phyloP scores from a whole-genome alignment of 2,797 vertebrate genomes.

The Eurystomus glaucurus region DNA sequence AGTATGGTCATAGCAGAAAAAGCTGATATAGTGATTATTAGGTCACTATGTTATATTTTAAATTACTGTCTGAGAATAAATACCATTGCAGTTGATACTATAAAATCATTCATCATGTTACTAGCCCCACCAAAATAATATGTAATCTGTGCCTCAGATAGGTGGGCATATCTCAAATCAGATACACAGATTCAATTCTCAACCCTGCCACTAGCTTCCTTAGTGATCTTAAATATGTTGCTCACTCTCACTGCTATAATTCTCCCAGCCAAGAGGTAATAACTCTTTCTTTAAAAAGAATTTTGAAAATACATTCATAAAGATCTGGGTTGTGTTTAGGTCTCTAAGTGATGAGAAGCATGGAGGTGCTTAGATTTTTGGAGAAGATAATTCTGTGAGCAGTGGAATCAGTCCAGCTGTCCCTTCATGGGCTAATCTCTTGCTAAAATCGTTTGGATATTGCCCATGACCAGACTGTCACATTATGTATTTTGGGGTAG shows the following conservation, averaged over 20 bases:
- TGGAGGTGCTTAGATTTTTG: neutral
- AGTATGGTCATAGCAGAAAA: fast-evolving
- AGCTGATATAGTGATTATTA: neutral
- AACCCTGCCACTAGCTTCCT: neutral
- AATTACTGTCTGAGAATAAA: neutral
- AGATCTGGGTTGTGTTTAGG: neutral
- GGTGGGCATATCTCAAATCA: neutral
- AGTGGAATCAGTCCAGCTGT: neutral
- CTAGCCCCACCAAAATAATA: neutral
- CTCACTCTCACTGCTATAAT: neutral
- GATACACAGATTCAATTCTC: neutral
- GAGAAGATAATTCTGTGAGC: neutral
- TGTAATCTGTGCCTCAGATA: neutral
- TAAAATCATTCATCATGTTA: neutral
- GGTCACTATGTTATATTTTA: neutral
- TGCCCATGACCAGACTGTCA: neutral
- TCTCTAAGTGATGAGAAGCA: neutral
- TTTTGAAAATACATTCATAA: neutral
- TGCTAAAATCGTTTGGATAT: neutral
- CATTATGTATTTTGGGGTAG: neutral
- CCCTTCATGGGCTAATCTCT: neutral
- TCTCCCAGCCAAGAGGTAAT: neutral
- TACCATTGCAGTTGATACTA: neutral
- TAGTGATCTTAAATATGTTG: neutral
- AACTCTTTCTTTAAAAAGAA: neutral